Evolutionary conservation across 2,888 invertebrate genomes (phyloP).

Genomic region (Lithosia quadra): DNA sequence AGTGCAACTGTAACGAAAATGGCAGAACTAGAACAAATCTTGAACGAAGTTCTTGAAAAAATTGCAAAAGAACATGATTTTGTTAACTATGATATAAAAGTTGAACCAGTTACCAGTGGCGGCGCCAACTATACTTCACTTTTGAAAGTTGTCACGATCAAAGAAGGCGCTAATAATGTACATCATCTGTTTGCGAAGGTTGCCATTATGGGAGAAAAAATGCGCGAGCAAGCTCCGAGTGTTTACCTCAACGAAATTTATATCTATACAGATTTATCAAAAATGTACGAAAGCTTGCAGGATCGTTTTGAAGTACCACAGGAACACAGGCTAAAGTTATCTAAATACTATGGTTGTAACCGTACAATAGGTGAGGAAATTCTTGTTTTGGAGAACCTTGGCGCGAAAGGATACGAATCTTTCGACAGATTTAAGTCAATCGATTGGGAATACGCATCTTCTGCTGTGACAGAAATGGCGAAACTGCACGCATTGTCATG

Average conservation of each 20-base stretch:
- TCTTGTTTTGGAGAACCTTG: slow-evolving; percentile 14
- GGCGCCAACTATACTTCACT: slow-evolving; percentile 62
- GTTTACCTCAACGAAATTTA: slow-evolving; percentile 39
- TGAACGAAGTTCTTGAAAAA: slow-evolving; percentile 5
- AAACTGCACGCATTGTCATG: background rate
- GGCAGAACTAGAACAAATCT: background rate
- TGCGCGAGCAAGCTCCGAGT: slow-evolving; percentile 45
- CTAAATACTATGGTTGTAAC: slow-evolving; percentile 9
- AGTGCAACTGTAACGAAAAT: background rate
- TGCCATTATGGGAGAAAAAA: slow-evolving; percentile 50
- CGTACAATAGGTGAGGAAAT: background rate
- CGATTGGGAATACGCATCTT: slow-evolving; percentile 36
- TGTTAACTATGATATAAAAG: slow-evolving; percentile 37
- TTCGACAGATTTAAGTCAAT: slow-evolving; percentile 15
- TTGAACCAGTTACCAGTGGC: slow-evolving; percentile 49
- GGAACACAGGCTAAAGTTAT: slow-evolving; percentile 9
- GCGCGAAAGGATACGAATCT: background rate
- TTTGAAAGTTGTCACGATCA: slow-evolving; percentile 46
- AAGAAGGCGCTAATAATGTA: slow-evolving; percentile 28
- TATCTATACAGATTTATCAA: slow-evolving; percentile 39
- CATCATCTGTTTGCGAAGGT: slow-evolving; percentile 52
- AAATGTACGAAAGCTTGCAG: slow-evolving; percentile 39
- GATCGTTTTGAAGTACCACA: slow-evolving; percentile 30
- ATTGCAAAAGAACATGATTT: slow-evolving; percentile 48
- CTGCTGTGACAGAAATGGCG: slow-evolving; percentile 57